Evolutionary conservation across 1,140 invertebrate genomes (phyloP).

Genomic region (Orchestia grillus): DNA sequence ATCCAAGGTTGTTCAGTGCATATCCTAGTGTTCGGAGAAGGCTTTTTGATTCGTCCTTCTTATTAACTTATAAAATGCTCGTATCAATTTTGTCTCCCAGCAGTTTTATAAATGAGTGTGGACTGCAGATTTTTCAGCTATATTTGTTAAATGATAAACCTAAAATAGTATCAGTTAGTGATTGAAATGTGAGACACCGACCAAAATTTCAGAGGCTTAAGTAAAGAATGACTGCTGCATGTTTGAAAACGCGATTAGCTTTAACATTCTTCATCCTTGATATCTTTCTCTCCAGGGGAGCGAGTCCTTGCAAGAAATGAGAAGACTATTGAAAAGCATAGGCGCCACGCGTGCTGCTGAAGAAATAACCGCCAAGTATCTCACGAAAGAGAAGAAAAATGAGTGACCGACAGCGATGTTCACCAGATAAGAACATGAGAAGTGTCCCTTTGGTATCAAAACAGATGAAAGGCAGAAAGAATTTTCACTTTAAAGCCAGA

Average conservation of each 20-base stretch:
- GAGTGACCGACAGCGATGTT: neutral
- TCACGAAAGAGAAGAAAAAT: neutral
- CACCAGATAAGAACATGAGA: neutral
- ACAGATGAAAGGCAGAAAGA: neutral
- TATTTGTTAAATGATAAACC: neutral
- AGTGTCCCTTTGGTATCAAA: neutral
- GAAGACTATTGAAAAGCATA: slow-evolving; percentile 10
- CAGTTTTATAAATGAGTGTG: too few relatives aligned
- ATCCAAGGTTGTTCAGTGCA: too few relatives aligned
- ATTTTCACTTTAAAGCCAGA: too few relatives aligned
- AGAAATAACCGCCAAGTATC: slow-evolving; percentile 17
- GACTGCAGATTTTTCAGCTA: neutral
- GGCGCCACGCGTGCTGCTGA: slow-evolving; percentile 21
- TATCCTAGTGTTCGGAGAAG: too few relatives aligned
- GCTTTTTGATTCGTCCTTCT: too few relatives aligned
- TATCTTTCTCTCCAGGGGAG: neutral
- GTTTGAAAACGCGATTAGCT: too few relatives aligned
- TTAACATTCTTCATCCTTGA: neutral
- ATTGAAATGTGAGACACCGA: too few relatives aligned
- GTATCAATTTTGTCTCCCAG: too few relatives aligned
- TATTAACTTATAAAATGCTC: too few relatives aligned
- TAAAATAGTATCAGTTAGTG: neutral
- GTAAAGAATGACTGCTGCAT: too few relatives aligned
- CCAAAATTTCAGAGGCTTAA: too few relatives aligned
- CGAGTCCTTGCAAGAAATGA: neutral